Base-by-base conservation (phyloP, 53 echinoderm and acorn worm genomes). In the Crossaster papposus region DNA sequence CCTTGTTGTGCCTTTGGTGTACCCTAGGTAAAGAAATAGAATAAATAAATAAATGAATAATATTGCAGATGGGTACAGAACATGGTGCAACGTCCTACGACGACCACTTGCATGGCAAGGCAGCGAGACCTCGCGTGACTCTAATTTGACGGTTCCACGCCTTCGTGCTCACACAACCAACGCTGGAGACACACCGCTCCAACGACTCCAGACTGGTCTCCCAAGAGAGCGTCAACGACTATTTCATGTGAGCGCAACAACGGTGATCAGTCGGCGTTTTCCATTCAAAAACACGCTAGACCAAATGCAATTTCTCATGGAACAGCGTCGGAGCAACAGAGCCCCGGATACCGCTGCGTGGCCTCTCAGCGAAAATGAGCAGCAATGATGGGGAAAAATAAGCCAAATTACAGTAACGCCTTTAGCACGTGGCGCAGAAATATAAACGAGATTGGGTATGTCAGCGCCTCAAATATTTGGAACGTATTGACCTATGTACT, bases 61-160 rank as follows among this genome's bases (percentile, higher is more conserved):
- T 44, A 44, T 44, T 9, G 5, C 0, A 9, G 2, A 44, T 7
- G 9, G 44, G 44, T 44, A 44, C 44, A 44, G 15, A 58, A 58
- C 22, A 58, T 15, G 58, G 58, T 58, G 17, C 22, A 44, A 15
- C 58, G 15, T 58, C 58, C 15, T 20, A 11, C 17, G 22, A 58
- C 44, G 58, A 17, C 15, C 58, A 58, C 58, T 2, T 58, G 58
- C 58, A 18, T 20, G 58, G 58, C 58, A 58, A 30, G 36, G 28
- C 44, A 70, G 70, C 20, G 68, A 38, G 35, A 17, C 26, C 50
- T 83, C 83, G 83, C 83, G 83, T 83, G 83, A 83, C 83, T 70
- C 70, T 83, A 83, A 83, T 83, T 83, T 83, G 83, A 83, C 83
- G 83, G 83, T 83, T 83, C 83, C 70, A 83, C 83, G 83, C 83